These are phyloP conservation scores for Tigriopus japonicus DNA, from an alignment of 1,140 invertebrate genomes.

Conservation along the genomic window DNA sequence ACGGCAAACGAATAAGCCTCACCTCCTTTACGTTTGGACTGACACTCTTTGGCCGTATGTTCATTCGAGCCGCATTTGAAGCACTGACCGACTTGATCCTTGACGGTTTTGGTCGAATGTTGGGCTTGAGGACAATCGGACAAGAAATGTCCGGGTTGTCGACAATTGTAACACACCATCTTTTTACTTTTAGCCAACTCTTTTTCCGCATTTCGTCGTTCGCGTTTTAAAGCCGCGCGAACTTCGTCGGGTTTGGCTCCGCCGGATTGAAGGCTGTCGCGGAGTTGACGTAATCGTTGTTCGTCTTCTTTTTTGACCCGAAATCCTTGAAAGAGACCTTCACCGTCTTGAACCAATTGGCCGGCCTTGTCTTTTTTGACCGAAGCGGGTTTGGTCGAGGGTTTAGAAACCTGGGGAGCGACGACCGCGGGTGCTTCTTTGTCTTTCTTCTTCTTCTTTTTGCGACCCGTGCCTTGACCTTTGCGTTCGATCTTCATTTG, in stretches of 20 bases:
- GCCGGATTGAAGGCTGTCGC: background rate
- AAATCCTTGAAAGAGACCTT: conserved; percentile 14
- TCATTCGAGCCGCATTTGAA: conserved; percentile 69
- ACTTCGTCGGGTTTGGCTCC: background rate
- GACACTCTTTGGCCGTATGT: conserved; percentile 52
- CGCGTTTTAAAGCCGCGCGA: background rate
- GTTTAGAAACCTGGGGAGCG: too few species aligned
- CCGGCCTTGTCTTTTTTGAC: conserved; percentile 3
- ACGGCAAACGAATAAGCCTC: conserved; percentile 55
- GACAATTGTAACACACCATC: conserved; percentile 4
- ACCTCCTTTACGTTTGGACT: conserved; percentile 20
- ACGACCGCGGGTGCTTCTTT: background rate
- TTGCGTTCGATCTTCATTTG: conserved; percentile 8
- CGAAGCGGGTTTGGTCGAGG: too few species aligned
- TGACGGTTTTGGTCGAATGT: background rate
- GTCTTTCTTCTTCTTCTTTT: conserved; percentile 5
- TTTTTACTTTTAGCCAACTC: conserved; percentile 6
- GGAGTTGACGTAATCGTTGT: background rate
- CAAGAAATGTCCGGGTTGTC: conserved; percentile 5
- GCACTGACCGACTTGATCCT: conserved; percentile 32
- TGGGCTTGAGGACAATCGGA: background rate
- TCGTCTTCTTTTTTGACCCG: background rate
- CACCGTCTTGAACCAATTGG: conserved; percentile 1
- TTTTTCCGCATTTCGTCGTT: background rate
- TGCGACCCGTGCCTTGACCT: conserved; percentile 8